Conservation (phyloP, 1,140 invertebrate genomes). For the Diabrotica virgifera region DNA sequence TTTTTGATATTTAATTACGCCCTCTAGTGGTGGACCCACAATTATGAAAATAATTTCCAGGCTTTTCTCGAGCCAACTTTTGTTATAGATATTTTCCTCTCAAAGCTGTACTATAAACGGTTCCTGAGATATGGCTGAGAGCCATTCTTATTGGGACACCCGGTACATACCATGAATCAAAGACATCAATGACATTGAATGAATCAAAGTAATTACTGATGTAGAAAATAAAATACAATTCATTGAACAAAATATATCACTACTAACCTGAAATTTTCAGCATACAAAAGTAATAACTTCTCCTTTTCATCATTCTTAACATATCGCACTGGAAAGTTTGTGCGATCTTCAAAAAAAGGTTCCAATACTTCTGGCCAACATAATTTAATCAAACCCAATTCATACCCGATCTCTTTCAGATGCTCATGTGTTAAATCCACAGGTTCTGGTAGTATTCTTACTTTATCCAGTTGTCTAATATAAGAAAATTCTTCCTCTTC, state of each 20-base stretch:
- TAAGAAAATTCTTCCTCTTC: slow-evolving; percentile 37
- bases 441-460: slow-evolving; percentile 35
- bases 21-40: too few relatives aligned
- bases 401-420: slow-evolving; percentile 48
- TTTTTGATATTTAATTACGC: too few relatives aligned
- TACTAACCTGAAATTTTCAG: slow-evolving; percentile 69
- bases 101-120: too few relatives aligned
- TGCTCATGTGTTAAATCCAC: slow-evolving; percentile 42
- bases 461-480: slow-evolving; percentile 39
- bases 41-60: too few relatives aligned
- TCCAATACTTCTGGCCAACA: slow-evolving; percentile 54
- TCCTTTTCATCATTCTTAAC: slow-evolving; percentile 74
- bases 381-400: slow-evolving; percentile 53
- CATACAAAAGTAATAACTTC: slow-evolving; percentile 68
- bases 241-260: background rate
- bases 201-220: background rate
- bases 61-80: too few relatives aligned
- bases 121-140: too few relatives aligned
- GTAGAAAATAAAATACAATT: background rate
- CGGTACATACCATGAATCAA: too few relatives aligned
- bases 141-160: too few relatives aligned
- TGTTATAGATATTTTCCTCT: too few relatives aligned
- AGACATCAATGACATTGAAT: too few relatives aligned
- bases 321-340: slow-evolving; percentile 67
- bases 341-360: slow-evolving; percentile 52